Conservation (phyloP, 64 coral and sea anemone species). For the Trachythela sp. region DNA sequence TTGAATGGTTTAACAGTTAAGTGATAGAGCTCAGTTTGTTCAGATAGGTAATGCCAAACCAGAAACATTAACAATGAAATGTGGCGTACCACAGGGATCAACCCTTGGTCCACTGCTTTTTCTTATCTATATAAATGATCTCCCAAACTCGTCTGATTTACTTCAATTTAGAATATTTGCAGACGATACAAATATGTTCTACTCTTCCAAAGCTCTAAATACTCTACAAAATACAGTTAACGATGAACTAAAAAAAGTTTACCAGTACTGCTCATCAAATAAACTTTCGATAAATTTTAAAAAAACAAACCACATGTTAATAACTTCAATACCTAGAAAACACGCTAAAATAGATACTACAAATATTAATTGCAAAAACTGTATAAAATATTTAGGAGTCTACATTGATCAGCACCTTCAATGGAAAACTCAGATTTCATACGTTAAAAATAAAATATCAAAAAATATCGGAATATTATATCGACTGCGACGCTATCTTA, state of each 20-base stretch:
- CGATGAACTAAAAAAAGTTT: constrained; percentile 17
- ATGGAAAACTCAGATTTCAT: constrained; percentile 35
- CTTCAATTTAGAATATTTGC: too few relatives aligned
- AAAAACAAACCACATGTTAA: constrained; percentile 39
- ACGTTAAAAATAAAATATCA: constrained; percentile 51
- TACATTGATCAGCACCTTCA: constrained; percentile 47
- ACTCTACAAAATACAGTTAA: constrained; percentile 14
- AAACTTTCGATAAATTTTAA: constrained; percentile 1
- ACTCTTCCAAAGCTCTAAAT: neutral
- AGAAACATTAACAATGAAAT: too few relatives aligned
- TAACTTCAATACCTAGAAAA: constrained; percentile 34
- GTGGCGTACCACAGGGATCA: too few relatives aligned
- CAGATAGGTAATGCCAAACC: too few relatives aligned
- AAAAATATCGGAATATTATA: constrained; percentile 51
- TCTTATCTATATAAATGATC: too few relatives aligned
- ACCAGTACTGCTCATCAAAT: neutral
- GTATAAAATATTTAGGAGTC: constrained; percentile 51
- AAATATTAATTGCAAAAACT: constrained; percentile 16
- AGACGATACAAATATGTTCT: too few relatives aligned
- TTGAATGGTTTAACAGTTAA: too few relatives aligned
- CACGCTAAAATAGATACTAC: neutral
- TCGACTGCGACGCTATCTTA: constrained; percentile 14
- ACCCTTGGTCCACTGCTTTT: too few relatives aligned
- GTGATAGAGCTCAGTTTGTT: too few relatives aligned
- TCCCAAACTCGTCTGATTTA: too few relatives aligned